These are phyloP conservation scores for Nymphalis polychloros DNA, from an alignment of 2,888 invertebrate species.

Conservation along the genomic window DNA sequence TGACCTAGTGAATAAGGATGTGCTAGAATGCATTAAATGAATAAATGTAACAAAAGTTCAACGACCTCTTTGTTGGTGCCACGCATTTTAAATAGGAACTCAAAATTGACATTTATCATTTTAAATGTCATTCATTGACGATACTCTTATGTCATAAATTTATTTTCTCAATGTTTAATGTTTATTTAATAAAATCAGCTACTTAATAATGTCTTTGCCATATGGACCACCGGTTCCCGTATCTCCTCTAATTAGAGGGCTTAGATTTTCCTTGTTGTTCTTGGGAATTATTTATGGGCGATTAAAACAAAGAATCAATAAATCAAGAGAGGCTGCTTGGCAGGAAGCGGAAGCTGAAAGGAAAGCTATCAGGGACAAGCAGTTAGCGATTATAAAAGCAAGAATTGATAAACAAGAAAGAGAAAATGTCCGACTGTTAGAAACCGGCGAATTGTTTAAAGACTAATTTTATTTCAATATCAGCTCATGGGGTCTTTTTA, in stretches of 20 bases:
- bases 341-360: slow-evolving; percentile 57
- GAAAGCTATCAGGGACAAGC: slow-evolving; percentile 60
- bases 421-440: slow-evolving; percentile 54
- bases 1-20: slow-evolving; percentile 72
- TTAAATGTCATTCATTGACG: neutral
- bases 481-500: too few species aligned
- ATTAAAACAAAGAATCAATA: slow-evolving; percentile 58
- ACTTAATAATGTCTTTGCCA: slow-evolving; percentile 51
- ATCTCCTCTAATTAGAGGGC: slow-evolving; percentile 68
- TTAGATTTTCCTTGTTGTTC: slow-evolving; percentile 59
- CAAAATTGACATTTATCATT: neutral
- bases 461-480: slow-evolving; percentile 9
- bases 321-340: slow-evolving; percentile 50
- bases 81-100: neutral
- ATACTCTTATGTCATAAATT: neutral
- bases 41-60: slow-evolving; percentile 46
- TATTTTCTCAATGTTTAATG: neutral
- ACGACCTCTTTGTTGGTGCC: slow-evolving; percentile 49
- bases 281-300: slow-evolving; percentile 66
- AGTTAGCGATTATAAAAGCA: slow-evolving; percentile 54
- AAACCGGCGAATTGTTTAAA: slow-evolving; percentile 59
- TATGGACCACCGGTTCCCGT: slow-evolving; percentile 66
- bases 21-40: slow-evolving; percentile 42
- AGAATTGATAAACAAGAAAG: slow-evolving; percentile 61
- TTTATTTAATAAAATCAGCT: neutral